These are phyloP conservation scores for Sipha flava DNA, from an alignment of 1,140 invertebrate species.

Conservation along the genomic window DNA sequence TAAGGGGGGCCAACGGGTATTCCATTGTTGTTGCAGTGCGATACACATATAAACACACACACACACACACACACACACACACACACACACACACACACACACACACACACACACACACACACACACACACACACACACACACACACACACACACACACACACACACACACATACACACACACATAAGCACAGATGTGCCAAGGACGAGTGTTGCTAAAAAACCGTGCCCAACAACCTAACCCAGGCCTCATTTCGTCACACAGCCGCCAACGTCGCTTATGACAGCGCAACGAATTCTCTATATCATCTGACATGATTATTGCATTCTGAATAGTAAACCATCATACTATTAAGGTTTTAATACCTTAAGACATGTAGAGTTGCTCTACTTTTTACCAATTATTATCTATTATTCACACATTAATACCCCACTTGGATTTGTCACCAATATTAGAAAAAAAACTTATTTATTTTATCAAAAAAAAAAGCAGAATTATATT, in stretches of 20 bases:
- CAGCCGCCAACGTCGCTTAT: not conserved
- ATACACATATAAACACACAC: not conserved
- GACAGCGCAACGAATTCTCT: slow-evolving; percentile 12
- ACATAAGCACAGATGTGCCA: slow-evolving; percentile 15
- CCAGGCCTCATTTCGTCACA: slow-evolving; percentile 29
- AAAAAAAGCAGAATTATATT: too few species aligned
- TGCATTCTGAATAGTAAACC: not conserved
- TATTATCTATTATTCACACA: too few species aligned
- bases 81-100: not conserved
- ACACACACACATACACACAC: not conserved
- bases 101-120: not conserved
- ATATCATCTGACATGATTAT: not conserved
- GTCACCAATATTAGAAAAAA: too few species aligned
- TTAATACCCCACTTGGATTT: too few species aligned
- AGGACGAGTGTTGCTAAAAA: slow-evolving; percentile 17
- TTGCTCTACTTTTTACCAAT: too few species aligned
- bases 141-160: too few species aligned
- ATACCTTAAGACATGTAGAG: too few species aligned
- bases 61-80: not conserved
- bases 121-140: not conserved
- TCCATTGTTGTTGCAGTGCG: slow-evolving; percentile 17
- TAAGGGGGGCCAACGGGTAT: slow-evolving; percentile 8
- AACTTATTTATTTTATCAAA: too few species aligned
- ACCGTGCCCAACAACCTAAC: slow-evolving; percentile 9
- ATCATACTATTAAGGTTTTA: too few species aligned